Evolutionary conservation across 2,797 vertebrate species (phyloP).

Genomic region (Typhlichthys eigenmanni): DNA sequence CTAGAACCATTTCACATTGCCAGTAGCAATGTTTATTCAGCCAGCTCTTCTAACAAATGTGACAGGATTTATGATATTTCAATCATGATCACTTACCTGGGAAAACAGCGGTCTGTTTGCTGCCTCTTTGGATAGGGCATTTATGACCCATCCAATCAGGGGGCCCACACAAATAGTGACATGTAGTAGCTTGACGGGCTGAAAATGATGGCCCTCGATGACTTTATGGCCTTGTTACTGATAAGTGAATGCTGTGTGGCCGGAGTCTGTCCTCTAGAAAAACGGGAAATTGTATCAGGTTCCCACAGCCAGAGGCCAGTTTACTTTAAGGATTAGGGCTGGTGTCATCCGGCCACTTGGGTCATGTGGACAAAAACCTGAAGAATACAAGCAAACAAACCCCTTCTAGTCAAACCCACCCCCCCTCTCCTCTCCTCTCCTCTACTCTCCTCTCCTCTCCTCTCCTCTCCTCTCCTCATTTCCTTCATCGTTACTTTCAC

Average conservation of each 20-base stretch:
- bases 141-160: slow-evolving; percentile 82
- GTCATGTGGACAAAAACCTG: slow-evolving; percentile 79
- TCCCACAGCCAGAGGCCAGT: slow-evolving; percentile 84
- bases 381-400: slow-evolving; percentile 61
- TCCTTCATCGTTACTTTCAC: not conserved
- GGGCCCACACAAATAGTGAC: slow-evolving; percentile 77
- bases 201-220: slow-evolving; percentile 83
- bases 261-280: slow-evolving; percentile 63
- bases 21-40: slow-evolving; percentile 55
- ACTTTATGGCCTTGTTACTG: slow-evolving; percentile 84
- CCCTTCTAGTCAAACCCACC: slow-evolving; percentile 19
- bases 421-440: not conserved
- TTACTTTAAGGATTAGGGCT: slow-evolving; percentile 84
- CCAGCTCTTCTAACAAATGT: slow-evolving; percentile 19
- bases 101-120: slow-evolving; percentile 72
- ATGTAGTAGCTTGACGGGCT: slow-evolving; percentile 78
- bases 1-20: slow-evolving; percentile 7
- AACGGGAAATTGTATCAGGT: slow-evolving; percentile 86
- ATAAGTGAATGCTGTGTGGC: slow-evolving; percentile 81
- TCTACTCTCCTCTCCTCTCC: not conserved
- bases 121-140: slow-evolving; percentile 69
- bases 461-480: not conserved
- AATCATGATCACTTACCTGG: slow-evolving; percentile 78
- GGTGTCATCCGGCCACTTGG: slow-evolving; percentile 74
- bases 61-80: slow-evolving; percentile 52